Base-by-base conservation (phyloP, 2,797 vertebrate genomes). In the Ataeniobius toweri region DNA sequence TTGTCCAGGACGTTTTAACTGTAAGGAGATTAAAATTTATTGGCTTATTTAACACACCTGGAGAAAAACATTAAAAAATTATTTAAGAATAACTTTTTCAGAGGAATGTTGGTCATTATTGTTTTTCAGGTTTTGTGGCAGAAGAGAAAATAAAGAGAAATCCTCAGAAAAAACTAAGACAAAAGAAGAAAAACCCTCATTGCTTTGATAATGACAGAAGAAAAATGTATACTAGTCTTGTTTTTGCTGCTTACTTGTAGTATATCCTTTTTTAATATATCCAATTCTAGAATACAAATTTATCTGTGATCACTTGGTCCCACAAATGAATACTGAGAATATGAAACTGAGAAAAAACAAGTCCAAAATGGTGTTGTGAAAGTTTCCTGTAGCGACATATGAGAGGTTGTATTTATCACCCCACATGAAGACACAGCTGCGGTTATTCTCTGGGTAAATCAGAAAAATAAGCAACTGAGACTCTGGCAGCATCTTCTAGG, bases 401-500 rank as follows among this genome's bases (percentile, higher is more conserved):
- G 76, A 75, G 59, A 80, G 70, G 59, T 71, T 72, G 16, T 7
- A 50, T 61, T 41, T 3, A 65, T 65, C 71, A 61, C 12, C 83
- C 81, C 82, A 84, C 78, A 83, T 85, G 71, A 18, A 56, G 53
- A 74, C 61, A 51, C 67, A 46, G 55, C 51, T 77, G 76, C 74
- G 26, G 55, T 51, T 18, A 71, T 55, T 39, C 51, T 51, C n/a
- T 50, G 71, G 79, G 63, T 75, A 79, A 79, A 85, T 84, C 56
- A 55, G 53, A 46, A 36, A 81, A 85, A 86, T 74, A 86, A 89
- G 84, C 22, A 80, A 69, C 71, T 77, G 36, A 10, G 55, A 79
- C 56, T 73, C 55, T 28, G 85, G 65, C 82, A 51, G 69, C 88
- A 86, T 85, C 76, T 61, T 84, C 69, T 93, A 93, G 93, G 89